phyloP scores from a whole-genome alignment of 2,113 vertebrate species.

The Chaenogobius annularis region DNA sequence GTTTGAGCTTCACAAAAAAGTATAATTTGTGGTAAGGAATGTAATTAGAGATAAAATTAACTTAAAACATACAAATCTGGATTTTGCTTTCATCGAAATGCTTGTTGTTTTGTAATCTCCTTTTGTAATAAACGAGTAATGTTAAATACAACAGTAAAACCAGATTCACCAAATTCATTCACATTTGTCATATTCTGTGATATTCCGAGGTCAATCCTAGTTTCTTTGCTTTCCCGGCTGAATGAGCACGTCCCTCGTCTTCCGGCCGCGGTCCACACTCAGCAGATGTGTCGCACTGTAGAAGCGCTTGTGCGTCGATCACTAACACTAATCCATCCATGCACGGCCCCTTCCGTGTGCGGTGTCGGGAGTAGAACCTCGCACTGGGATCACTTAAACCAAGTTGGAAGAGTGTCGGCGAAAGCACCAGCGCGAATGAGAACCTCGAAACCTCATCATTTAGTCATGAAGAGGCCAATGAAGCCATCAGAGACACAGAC shows the following conservation, averaged over 20 bases:
- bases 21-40: no score
- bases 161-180: no score
- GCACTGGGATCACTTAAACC: conserved; percentile 26
- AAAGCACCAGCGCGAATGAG: conserved; percentile 64
- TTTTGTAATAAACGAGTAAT: no score
- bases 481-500: conserved; percentile 25
- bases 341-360: not conserved
- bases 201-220: no score
- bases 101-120: no score
- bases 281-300: conserved; percentile 1
- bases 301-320: not conserved
- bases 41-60: no score
- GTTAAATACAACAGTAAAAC: no score
- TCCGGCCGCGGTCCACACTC: not conserved
- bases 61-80: no score
- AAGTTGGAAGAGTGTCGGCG: conserved; percentile 47
- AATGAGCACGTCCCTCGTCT: not conserved
- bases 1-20: no score
- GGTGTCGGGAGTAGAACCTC: conserved; percentile 18
- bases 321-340: not conserved
- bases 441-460: conserved; percentile 68
- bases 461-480: conserved; percentile 75
- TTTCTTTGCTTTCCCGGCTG: no score
- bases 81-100: no score
- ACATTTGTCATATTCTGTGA: no score